Conservation (phyloP, 2,113 vertebrate species). For the Tonatia bakeri region DNA sequence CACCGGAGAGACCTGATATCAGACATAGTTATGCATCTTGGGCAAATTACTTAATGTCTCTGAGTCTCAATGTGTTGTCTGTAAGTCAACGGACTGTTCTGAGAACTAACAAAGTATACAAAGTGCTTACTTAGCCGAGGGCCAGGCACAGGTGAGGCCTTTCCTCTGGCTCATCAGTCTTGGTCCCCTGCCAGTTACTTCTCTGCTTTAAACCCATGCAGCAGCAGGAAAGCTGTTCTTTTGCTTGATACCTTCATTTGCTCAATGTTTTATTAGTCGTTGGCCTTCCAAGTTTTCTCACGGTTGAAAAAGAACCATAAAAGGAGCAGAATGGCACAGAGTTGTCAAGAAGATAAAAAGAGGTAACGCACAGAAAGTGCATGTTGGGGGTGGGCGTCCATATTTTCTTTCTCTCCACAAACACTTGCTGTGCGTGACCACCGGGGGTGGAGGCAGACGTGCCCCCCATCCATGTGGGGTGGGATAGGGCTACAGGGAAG, state of each 20-base stretch:
- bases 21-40: background rate
- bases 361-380: background rate
- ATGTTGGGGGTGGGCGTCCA: background rate
- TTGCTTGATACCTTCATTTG: background rate
- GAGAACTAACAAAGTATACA: background rate
- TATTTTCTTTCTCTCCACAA: background rate
- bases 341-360: background rate
- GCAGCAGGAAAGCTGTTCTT: background rate
- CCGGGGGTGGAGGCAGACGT: background rate
- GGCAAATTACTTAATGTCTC: conserved; percentile 4
- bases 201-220: background rate
- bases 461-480: background rate
- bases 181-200: background rate
- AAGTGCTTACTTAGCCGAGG: background rate
- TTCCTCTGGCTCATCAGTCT: background rate
- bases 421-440: background rate
- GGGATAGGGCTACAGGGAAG: background rate
- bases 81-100: background rate
- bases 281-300: background rate
- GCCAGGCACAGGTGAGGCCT: background rate
- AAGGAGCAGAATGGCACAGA: background rate
- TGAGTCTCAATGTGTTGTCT: background rate
- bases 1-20: background rate
- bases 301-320: background rate
- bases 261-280: conserved; percentile 9